Evolutionary conservation across 2,113 vertebrate genomes (phyloP).

Genomic region (Syngnathus scovelli): DNA sequence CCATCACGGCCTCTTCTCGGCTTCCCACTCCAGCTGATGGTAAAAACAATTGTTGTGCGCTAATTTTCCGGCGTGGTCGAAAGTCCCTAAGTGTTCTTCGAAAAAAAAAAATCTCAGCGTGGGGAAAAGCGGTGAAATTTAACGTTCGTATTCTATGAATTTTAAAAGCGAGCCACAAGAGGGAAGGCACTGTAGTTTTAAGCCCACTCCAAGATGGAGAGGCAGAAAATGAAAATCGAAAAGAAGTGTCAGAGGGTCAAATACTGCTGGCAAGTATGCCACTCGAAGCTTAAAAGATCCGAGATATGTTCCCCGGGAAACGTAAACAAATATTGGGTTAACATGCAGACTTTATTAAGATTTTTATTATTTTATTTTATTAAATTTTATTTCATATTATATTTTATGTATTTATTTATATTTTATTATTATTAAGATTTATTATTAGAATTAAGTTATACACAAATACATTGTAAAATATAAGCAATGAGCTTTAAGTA

Average conservation of each 20-base stretch:
- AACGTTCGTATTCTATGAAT: conserved; percentile 30
- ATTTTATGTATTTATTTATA: too few relatives aligned
- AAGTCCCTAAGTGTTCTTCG: conserved; percentile 36
- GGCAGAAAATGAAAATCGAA: neutral
- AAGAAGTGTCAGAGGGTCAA: neutral
- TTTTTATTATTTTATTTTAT: too few relatives aligned
- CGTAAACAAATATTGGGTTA: neutral
- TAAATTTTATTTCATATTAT: too few relatives aligned
- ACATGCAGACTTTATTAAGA: neutral
- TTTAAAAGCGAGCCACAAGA: conserved; percentile 29
- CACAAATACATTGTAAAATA: neutral
- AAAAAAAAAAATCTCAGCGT: conserved; percentile 18
- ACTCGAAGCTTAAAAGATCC: neutral
- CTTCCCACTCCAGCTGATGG: conserved; percentile 29
- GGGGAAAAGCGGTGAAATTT: conserved; percentile 29
- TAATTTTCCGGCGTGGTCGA: conserved; percentile 48
- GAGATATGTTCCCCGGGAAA: neutral
- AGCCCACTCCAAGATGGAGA: neutral
- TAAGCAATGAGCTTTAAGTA: neutral
- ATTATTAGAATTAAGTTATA: too few relatives aligned
- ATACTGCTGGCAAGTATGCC: neutral
- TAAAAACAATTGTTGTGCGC: conserved; percentile 53
- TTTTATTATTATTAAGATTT: too few relatives aligned
- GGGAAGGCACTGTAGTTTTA: neutral
- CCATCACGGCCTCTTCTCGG: conserved; percentile 44